phyloP scores from a whole-genome alignment of 30 jellyfish, hydroid and myxozoan genomes.

The Turritopsis rubra region DNA sequence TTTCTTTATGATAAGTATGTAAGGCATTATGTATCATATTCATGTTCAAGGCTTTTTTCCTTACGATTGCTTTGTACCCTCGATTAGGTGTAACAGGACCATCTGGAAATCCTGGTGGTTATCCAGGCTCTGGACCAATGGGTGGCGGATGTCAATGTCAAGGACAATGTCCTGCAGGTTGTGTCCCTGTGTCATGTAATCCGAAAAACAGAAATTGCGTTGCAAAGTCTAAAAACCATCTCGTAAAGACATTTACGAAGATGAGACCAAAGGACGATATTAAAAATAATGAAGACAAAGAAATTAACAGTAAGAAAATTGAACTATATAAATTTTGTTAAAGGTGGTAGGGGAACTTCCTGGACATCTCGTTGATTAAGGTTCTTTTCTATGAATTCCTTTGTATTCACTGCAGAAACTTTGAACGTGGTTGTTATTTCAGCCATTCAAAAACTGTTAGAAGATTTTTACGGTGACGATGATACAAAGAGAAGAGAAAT shows the following conservation, averaged over 20 bases:
- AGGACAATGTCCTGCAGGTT: conserved; percentile 22
- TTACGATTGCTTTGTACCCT: no score
- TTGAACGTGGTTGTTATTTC: not conserved
- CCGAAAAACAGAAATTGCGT: conserved; percentile 31
- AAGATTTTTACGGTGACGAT: conserved; percentile 79
- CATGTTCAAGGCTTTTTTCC: no score
- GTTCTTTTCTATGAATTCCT: not conserved
- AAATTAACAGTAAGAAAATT: conserved; percentile 26
- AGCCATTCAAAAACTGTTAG: conserved; percentile 91
- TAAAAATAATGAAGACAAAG: conserved; percentile 21
- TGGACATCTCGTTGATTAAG: no score
- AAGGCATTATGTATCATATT: no score
- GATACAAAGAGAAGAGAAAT: conserved; percentile 39
- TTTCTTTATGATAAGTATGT: no score
- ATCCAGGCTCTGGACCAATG: not conserved
- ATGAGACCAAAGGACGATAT: not conserved
- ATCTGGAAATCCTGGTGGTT: conserved; percentile 5
- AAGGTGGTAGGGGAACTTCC: no score
- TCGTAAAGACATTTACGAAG: conserved; percentile 17
- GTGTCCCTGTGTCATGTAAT: conserved; percentile 26
- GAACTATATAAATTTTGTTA: no score
- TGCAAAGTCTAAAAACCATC: not conserved
- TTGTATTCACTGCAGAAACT: not conserved
- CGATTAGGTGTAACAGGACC: conserved; percentile 23
- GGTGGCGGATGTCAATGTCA: conserved; percentile 3